phyloP scores from a whole-genome alignment of 2,113 vertebrate species.

The Hirundichthys speculiger region DNA sequence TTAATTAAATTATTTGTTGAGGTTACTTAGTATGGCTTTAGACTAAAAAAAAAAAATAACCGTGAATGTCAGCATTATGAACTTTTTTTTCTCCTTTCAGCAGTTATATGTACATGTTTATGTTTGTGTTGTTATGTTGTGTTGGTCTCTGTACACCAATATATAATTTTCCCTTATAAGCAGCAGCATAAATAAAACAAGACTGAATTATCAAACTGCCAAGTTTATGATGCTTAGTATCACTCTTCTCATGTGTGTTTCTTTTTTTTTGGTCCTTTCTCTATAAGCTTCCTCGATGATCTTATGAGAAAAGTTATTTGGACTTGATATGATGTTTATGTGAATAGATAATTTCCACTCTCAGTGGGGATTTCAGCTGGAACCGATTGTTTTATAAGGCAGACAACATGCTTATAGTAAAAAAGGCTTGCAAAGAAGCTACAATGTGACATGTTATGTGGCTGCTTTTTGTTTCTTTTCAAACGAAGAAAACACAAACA shows the following conservation, averaged over 20 bases:
- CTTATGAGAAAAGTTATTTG: conserved; percentile 16
- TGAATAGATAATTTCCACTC: conserved; percentile 53
- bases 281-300: conserved; percentile 25
- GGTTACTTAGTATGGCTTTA: neutral
- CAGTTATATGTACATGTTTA: too few relatives aligned
- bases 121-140: neutral
- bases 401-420: conserved; percentile 61
- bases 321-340: conserved; percentile 11
- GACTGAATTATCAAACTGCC: conserved; percentile 7
- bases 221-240: conserved; percentile 13
- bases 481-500: conserved; percentile 20
- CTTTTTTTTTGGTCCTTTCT: neutral
- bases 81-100: neutral
- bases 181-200: neutral
- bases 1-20: neutral
- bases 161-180: conserved; percentile 4
- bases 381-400: conserved; percentile 37
- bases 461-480: conserved; percentile 55
- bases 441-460: conserved; percentile 47
- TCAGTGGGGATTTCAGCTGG: conserved; percentile 46
- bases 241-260: conserved; percentile 5
- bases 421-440: conserved; percentile 37
- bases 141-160: neutral
- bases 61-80: neutral
- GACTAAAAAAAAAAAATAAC: neutral